Conservation (phyloP, 2,113 vertebrate genomes). For the Melospiza melodia region DNA sequence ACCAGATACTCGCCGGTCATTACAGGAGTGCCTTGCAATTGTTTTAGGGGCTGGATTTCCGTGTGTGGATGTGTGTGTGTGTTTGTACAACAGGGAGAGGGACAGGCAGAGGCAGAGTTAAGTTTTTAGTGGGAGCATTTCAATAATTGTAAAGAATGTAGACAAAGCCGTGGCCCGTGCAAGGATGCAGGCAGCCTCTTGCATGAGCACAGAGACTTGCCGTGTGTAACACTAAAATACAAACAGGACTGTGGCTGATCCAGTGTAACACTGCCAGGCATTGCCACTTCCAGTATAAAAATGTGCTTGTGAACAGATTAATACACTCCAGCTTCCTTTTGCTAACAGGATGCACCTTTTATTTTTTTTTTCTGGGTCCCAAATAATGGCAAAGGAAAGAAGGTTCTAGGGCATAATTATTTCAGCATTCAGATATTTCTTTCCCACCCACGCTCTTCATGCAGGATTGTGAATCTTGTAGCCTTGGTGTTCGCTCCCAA, state of each 20-base stretch:
- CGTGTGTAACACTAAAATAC: constrained; percentile 18
- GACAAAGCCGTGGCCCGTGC: constrained; percentile 35
- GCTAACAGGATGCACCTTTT: background rate
- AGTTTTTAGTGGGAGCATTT: constrained; percentile 41
- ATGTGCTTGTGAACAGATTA: constrained; percentile 23
- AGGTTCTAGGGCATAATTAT: background rate
- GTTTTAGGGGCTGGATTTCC: constrained; percentile 58
- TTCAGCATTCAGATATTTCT: background rate
- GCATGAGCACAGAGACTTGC: background rate
- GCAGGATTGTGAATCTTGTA: background rate
- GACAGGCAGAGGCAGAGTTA: background rate
- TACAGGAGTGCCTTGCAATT: constrained; percentile 69
- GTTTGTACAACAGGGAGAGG: background rate
- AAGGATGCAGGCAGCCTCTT: constrained; percentile 29
- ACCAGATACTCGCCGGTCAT: constrained; percentile 84
- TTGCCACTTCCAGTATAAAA: constrained; percentile 30
- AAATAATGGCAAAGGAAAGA: constrained; percentile 1
- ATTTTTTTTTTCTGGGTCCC: background rate
- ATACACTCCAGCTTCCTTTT: background rate
- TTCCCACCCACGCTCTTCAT: background rate
- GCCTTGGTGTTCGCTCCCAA: background rate
- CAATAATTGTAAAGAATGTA: constrained; percentile 50
- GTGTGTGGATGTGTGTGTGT: background rate
- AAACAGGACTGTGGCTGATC: constrained; percentile 27
- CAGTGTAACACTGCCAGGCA: constrained; percentile 1